Evolutionary conservation across 2,888 invertebrate genomes (phyloP).

Genomic region (Cephus rjabovi): DNA sequence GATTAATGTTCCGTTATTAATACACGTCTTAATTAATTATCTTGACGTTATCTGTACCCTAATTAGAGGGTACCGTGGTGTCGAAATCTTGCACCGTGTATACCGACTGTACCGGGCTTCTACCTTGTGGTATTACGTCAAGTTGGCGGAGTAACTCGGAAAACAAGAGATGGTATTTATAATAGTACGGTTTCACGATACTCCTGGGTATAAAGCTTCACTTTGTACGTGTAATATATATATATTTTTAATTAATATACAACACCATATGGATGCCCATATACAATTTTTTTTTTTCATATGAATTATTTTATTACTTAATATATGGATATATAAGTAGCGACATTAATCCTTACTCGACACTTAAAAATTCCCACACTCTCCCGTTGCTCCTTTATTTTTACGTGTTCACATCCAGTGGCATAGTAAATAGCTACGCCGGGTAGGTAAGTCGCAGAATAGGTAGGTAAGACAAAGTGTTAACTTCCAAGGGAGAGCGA

Average conservation of each 20-base stretch:
- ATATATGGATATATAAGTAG: too few relatives aligned
- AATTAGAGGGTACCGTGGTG: conserved; percentile 56
- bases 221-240: too few relatives aligned
- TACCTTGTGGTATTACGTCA: not conserved
- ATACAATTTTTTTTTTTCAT: too few relatives aligned
- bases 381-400: too few relatives aligned
- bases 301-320: too few relatives aligned
- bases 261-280: too few relatives aligned
- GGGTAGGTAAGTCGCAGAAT: conserved; percentile 40
- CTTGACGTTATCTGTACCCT: conserved; percentile 47
- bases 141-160: not conserved
- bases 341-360: too few relatives aligned
- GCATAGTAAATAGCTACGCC: conserved; percentile 43
- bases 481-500: conserved; percentile 44
- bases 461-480: conserved; percentile 49
- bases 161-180: conserved; percentile 39
- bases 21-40: conserved; percentile 62
- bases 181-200: conserved; percentile 48
- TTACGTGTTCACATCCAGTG: not conserved
- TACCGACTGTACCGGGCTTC: not conserved
- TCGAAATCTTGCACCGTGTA: conserved; percentile 60
- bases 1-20: conserved; percentile 55
- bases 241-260: too few relatives aligned
- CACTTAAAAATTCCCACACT: too few relatives aligned
- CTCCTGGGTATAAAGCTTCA: not conserved